Evolutionary conservation across 2,797 vertebrate species (phyloP), one percentile per base, ranked within the genome.

Genomic region (Sternarchorhynchus goeldii): DNA sequence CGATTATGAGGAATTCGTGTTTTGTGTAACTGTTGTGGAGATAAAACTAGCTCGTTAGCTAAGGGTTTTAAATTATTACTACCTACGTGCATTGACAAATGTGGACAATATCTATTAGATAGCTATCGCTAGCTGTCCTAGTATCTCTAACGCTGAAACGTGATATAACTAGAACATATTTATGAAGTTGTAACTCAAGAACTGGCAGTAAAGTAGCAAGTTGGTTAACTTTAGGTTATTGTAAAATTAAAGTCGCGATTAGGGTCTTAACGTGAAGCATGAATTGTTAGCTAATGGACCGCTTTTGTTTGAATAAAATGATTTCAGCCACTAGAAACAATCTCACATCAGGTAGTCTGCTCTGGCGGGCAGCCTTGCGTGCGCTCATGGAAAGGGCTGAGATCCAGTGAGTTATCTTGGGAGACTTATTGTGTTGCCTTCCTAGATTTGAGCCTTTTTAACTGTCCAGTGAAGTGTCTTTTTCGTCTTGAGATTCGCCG

Each of bases 181-280:
- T 56, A 70, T 70, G 58, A 80, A 80, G 45, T 55, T 36, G 71
- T 50, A 62, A 74, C n/a, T 69, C 5, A 12, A 75, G 73, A 69
- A 62, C 56, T 17, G 77, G 59, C 53, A 59, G 59, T 17, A 41
- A 20, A 6, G 2, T 31, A n/a, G 62, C 36, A 18, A 21, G 32
- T 7, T 6, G 34, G 36, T n/a, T 45, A 41, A 21, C 36, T 66
- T 45, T 66, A 7, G 29, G 6, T 21, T 66, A 14, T 66, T 41
- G n/a, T 45, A 45, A 45, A 45, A 36, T 39, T 39, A 39, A 39
- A 5, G 7, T 5, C 36, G 36, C 7, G 36, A 39, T 36, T 3
- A 66, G 2, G 2, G 20, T 66, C 4, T 20, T 20, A 8, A 41
- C 6, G 39, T 20, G 20, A n/a, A 29, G 65, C 10, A 6, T 29